Conservation (phyloP, 2,113 vertebrate species). For the Rhagologus leucostigma region DNA sequence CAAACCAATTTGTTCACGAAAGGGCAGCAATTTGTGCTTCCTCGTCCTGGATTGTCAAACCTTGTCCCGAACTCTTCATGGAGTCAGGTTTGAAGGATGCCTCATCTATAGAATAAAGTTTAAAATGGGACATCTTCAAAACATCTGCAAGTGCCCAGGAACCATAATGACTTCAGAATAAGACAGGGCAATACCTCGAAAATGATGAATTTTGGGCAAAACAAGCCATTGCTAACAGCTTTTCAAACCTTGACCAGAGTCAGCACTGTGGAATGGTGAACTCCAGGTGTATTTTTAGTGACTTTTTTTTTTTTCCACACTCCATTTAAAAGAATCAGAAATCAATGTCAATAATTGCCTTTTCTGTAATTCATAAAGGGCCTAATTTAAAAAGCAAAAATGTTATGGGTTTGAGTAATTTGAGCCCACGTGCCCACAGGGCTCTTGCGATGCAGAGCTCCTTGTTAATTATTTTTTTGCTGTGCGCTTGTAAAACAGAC, state of each 20-base stretch:
- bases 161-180: conserved; percentile 3
- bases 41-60: neutral
- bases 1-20: neutral
- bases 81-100: neutral
- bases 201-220: conserved; percentile 19
- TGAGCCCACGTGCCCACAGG: neutral
- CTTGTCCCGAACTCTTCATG: neutral
- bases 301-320: neutral
- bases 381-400: conserved; percentile 24
- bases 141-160: conserved; percentile 52
- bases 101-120: neutral
- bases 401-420: neutral
- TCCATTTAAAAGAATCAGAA: neutral
- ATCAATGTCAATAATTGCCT: neutral
- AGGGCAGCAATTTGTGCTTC: neutral
- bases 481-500: neutral
- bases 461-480: neutral
- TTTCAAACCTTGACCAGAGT: neutral
- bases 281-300: neutral
- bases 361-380: neutral
- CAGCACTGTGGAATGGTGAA: neutral
- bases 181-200: conserved; percentile 40
- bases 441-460: too few species aligned
- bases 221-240: neutral
- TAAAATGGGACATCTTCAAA: conserved; percentile 41